Evolutionary conservation across 2,888 invertebrate species (phyloP).

Genomic region (Microplitis deprimator): DNA sequence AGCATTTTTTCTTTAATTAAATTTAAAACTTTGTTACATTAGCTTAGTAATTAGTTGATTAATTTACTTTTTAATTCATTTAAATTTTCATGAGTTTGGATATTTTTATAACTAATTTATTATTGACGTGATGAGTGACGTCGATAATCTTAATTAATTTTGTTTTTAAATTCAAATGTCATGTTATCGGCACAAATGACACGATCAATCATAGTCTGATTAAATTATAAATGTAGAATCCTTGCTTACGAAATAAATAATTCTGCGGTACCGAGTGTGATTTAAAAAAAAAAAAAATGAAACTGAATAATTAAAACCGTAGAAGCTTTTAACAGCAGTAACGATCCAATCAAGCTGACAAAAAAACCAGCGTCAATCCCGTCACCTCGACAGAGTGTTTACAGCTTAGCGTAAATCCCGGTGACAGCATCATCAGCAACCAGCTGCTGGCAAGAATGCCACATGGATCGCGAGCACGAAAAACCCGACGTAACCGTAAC

Average conservation of each 20-base stretch:
- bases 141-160: too few relatives aligned
- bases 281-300: neutral
- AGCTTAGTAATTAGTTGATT: too few relatives aligned
- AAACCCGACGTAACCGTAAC: slow-evolving; percentile 59
- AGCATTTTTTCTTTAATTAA: neutral
- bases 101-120: too few relatives aligned
- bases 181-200: too few relatives aligned
- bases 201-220: too few relatives aligned
- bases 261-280: neutral
- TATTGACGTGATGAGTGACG: too few relatives aligned
- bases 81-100: too few relatives aligned
- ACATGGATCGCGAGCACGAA: slow-evolving; percentile 60
- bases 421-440: slow-evolving; percentile 46
- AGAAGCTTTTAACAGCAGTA: slow-evolving; percentile 10
- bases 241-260: neutral
- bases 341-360: slow-evolving; percentile 1
- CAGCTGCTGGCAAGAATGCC: slow-evolving; percentile 61
- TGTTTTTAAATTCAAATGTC: too few relatives aligned
- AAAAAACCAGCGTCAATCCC: slow-evolving; percentile 13
- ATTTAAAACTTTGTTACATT: neutral
- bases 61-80: too few relatives aligned
- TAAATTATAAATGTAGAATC: neutral
- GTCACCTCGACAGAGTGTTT: slow-evolving; percentile 40
- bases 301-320: neutral
- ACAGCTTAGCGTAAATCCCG: slow-evolving; percentile 23